Conservation (phyloP, 30 jellyfish, hydroid and myxozoan genomes). For the Chironex yamaguchii region DNA sequence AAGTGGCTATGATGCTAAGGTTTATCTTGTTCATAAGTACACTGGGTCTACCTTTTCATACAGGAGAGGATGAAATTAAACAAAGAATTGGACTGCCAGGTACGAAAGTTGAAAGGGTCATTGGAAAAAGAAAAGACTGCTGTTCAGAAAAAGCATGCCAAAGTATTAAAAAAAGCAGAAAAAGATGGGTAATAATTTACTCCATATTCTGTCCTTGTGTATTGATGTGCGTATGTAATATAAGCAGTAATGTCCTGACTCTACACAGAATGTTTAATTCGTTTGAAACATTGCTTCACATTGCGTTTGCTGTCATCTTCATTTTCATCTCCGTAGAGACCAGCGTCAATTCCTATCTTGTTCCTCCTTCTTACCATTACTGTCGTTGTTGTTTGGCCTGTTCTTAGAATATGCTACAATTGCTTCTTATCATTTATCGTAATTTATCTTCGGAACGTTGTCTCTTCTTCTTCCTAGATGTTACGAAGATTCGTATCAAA, state of each 20-base stretch:
- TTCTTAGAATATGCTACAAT: neutral
- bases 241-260: no score
- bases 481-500: constrained; percentile 76
- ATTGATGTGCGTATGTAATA: no score
- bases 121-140: constrained; percentile 83
- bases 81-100: constrained; percentile 84
- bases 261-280: neutral
- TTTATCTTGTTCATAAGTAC: neutral
- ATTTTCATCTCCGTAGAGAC: neutral
- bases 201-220: no score
- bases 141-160: constrained; percentile 76
- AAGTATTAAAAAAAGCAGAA: constrained; percentile 84
- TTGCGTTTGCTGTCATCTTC: neutral
- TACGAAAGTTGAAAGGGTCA: constrained; percentile 48
- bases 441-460: no score
- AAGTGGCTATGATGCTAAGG: neutral
- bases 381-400: neutral
- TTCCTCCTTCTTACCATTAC: neutral
- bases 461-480: constrained; percentile 31
- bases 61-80: constrained; percentile 71
- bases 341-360: neutral
- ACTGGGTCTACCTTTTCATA: neutral
- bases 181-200: constrained; percentile 91
- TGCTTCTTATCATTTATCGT: neutral
- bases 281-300: neutral